These are phyloP conservation scores for Holothuria leucospilota DNA, from an alignment of 53 echinoderm and acorn worm species.

Conservation along the genomic window DNA sequence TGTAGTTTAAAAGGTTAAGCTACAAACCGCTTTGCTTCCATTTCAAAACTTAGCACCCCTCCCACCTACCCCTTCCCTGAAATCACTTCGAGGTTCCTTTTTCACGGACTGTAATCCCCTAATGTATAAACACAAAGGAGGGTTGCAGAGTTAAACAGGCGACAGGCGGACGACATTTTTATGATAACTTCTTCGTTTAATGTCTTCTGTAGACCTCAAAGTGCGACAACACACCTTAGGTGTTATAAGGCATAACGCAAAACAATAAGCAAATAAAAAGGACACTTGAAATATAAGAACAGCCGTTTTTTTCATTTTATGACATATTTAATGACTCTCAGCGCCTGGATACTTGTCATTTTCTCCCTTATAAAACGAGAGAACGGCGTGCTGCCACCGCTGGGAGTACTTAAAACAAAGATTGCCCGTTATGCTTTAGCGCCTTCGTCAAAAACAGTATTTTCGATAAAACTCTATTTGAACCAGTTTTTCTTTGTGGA, in stretches of 20 bases:
- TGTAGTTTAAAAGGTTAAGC: no score
- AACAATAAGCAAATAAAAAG: background rate
- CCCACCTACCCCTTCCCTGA: no score
- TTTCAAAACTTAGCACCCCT: no score
- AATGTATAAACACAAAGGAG: slow-evolving; percentile 6
- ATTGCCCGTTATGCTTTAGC: slow-evolving; percentile 19
- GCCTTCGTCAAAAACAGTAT: background rate
- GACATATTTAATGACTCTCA: slow-evolving; percentile 50
- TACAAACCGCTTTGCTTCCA: no score
- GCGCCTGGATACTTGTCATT: slow-evolving; percentile 18
- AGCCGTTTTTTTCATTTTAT: slow-evolving; percentile 47
- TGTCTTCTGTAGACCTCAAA: slow-evolving; percentile 38
- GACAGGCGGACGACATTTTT: slow-evolving; percentile 34
- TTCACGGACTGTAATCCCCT: no score
- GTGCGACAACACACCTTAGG: slow-evolving; percentile 21
- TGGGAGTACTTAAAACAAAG: slow-evolving; percentile 40
- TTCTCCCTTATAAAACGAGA: slow-evolving; percentile 1
- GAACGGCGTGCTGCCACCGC: slow-evolving; percentile 1
- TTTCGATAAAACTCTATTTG: no score
- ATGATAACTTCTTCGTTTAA: slow-evolving; percentile 21
- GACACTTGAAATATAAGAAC: slow-evolving; percentile 49
- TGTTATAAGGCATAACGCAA: slow-evolving; percentile 22
- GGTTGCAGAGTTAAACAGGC: background rate
- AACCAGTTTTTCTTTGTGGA: no score
- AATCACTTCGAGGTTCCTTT: no score